These are phyloP conservation scores for Cynodonichthys magdalenae DNA, from an alignment of 2,797 vertebrate species.

Conservation along the genomic window DNA sequence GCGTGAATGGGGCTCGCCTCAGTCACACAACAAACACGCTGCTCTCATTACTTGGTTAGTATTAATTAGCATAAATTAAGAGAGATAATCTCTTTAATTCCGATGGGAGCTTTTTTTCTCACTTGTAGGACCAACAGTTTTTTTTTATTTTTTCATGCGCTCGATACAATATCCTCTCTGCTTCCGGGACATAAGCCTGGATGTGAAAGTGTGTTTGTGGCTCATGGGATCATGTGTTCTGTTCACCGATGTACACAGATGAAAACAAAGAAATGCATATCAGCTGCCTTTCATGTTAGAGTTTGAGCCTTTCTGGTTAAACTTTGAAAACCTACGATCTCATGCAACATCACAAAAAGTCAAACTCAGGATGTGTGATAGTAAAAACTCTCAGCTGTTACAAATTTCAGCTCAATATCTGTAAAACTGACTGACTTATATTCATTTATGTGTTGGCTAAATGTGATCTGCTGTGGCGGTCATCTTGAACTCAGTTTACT, in stretches of 20 bases:
- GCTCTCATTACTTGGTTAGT: conserved; percentile 65
- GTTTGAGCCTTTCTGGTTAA: neutral
- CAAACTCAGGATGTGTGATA: neutral
- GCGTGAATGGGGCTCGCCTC: conserved; percentile 27
- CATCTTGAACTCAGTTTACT: no score
- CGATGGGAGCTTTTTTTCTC: conserved; percentile 66
- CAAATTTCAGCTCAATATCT: no score
- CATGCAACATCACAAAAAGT: neutral
- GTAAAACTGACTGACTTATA: no score
- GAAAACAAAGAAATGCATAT: neutral
- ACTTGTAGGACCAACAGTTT: conserved; percentile 70
- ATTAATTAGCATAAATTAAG: conserved; percentile 82
- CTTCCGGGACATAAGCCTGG: conserved; percentile 34
- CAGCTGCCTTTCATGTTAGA: neutral
- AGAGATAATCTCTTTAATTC: conserved; percentile 75
- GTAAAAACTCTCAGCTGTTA: no score
- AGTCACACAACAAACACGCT: conserved; percentile 60
- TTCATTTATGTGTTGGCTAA: no score
- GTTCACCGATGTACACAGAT: no score
- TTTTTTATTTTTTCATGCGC: conserved; percentile 44
- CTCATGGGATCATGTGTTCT: conserved; percentile 24
- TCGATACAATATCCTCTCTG: conserved; percentile 62
- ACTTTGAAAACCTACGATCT: neutral
- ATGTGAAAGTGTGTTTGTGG: conserved; percentile 3
- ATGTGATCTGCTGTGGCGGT: no score